These are phyloP conservation scores for Nanger granti DNA, from an alignment of 2,113 vertebrate species.

Conservation along the genomic window DNA sequence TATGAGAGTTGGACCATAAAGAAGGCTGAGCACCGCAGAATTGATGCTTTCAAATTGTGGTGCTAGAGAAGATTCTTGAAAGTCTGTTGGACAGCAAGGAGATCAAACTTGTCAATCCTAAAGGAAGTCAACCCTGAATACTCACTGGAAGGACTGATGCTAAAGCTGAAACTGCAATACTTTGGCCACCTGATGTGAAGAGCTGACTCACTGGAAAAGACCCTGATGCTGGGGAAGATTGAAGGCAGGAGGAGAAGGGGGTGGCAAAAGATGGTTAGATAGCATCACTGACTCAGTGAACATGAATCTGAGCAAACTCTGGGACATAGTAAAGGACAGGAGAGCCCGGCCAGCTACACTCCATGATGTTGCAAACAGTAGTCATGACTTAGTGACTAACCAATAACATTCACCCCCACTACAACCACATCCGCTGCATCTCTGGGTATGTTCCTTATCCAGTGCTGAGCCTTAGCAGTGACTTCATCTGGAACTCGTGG, in stretches of 20 bases:
- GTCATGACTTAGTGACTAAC: not conserved
- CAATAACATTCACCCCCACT: not conserved
- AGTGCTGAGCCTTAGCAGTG: rapidly evolving
- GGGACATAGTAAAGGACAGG: not conserved
- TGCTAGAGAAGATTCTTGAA: not conserved
- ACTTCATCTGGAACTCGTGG: not conserved
- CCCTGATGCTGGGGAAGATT: not conserved
- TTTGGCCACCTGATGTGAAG: not conserved
- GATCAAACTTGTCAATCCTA: not conserved
- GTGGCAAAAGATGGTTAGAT: not conserved
- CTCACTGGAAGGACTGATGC: not conserved
- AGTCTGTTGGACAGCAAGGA: not conserved
- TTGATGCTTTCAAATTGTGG: not conserved
- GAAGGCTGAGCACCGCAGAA: not conserved
- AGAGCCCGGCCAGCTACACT: not conserved
- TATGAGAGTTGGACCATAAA: not conserved
- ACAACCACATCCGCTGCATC: not conserved
- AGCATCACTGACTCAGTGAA: not conserved
- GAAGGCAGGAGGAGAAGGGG: not conserved
- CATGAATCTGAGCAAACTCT: not conserved
- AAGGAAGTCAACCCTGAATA: not conserved
- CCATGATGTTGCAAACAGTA: not conserved
- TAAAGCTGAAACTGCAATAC: not conserved
- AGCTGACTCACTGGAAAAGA: not conserved
- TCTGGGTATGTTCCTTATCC: not conserved